Conservation (phyloP, 2,113 vertebrate species). For the Muscicapa adusta region DNA sequence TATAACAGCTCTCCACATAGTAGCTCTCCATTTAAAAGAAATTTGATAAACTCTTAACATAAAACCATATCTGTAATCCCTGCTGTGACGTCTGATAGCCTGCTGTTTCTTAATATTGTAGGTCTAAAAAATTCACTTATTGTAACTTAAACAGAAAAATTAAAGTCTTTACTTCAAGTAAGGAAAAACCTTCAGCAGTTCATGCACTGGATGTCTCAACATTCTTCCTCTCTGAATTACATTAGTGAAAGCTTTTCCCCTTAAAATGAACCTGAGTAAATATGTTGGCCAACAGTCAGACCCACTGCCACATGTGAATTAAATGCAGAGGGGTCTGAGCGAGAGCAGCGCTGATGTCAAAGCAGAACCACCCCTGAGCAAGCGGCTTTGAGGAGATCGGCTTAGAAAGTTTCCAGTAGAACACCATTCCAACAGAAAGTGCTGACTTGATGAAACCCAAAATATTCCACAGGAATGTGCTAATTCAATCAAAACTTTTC, state of each 20-base stretch:
- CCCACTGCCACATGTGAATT: not conserved
- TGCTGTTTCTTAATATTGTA: not conserved
- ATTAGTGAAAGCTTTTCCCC: not conserved
- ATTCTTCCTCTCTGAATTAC: not conserved
- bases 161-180: not conserved
- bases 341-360: not conserved
- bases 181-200: not conserved
- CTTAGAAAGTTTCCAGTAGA: conserved; percentile 45
- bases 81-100: not conserved
- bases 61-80: not conserved
- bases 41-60: not conserved
- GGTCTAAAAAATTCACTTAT: not conserved
- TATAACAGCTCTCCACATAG: not conserved
- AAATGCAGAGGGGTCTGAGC: not conserved
- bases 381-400: not conserved
- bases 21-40: not conserved
- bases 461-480: conserved; percentile 60
- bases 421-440: conserved; percentile 35
- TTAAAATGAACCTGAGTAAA: not conserved
- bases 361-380: not conserved
- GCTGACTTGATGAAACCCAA: conserved; percentile 61
- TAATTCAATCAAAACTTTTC: conserved; percentile 58
- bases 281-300: not conserved
- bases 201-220: not conserved
- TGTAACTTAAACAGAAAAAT: not conserved